These are phyloP conservation scores for Pleuronectes platessa DNA, from an alignment of 2,113 vertebrate species.

Conservation along the genomic window DNA sequence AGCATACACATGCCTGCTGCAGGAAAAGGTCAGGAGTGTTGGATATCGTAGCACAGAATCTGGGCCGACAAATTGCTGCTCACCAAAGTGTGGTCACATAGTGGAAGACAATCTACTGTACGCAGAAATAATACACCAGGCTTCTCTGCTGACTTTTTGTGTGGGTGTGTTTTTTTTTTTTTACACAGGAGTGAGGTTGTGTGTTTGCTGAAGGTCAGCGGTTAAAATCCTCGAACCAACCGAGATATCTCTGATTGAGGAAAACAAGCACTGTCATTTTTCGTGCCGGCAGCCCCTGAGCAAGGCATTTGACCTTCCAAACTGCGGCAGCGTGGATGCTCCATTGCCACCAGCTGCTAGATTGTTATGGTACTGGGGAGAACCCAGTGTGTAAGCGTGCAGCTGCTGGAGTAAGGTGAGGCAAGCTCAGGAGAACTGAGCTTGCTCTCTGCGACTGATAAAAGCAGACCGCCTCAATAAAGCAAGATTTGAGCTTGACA, in stretches of 20 bases:
- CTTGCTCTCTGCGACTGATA: conserved; percentile 24
- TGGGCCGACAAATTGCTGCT: conserved; percentile 55
- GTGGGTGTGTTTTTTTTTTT: too few relatives aligned
- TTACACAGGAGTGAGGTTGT: not conserved
- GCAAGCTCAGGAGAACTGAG: conserved; percentile 34
- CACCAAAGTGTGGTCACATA: conserved; percentile 29
- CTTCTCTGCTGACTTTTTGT: not conserved
- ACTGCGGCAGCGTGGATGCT: conserved; percentile 12
- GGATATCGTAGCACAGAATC: conserved; percentile 57
- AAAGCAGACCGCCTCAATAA: conserved; percentile 44
- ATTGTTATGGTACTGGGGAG: conserved; percentile 15
- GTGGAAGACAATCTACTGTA: conserved; percentile 41
- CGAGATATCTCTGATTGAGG: not conserved
- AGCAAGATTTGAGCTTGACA: conserved; percentile 31
- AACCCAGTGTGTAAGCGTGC: conserved; percentile 25
- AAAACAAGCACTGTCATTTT: conserved; percentile 7
- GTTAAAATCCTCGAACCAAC: conserved; percentile 3
- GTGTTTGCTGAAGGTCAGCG: conserved; percentile 8
- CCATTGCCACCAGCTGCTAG: not conserved
- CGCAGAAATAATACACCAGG: conserved; percentile 19
- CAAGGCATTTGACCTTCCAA: conserved; percentile 49
- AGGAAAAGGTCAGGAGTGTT: conserved; percentile 61
- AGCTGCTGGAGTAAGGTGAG: conserved; percentile 21
- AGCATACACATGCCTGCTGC: conserved; percentile 28
- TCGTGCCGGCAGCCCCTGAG: conserved; percentile 17